Evolutionary conservation across 1,140 invertebrate species (phyloP), one percentile per base, ranked within the genome.

Genomic region (Achatina immaculata): DNA sequence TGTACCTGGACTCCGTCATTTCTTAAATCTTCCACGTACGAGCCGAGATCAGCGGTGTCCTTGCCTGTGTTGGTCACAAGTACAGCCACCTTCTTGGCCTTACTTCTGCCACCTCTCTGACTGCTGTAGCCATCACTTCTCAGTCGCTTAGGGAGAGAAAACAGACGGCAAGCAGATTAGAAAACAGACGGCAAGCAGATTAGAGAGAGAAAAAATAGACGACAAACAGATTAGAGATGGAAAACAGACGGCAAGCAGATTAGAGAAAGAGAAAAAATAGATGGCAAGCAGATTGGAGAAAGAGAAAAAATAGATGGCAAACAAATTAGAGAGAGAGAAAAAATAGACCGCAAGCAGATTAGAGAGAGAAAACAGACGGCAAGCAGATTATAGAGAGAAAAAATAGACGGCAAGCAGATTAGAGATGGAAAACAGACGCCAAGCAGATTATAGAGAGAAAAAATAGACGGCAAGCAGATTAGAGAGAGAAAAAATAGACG

Each of bases 401-500:
- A 14, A 16, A 40, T 24, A 14, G 36, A 38, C 14, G 31, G 11
- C 21, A 74, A 31, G 48, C 21, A 38, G 21, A 31, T 36, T 21
- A 82, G 43, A 74, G 7, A 74, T 31, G 71, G 11, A 82, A 48
- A 45, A 7, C 21, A 14, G 48, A 74, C 11, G 36, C 21, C 11
- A 40, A 51, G 16, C 14, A 36, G 36, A 14, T 45, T 21, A 19
- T 16, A 40, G 9, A 38, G 31, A 34, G 11, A 34, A 9, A 34
- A 16, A 34, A 6, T 21, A 16, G 14, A 68, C 14, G 31, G 14
- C 14, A 34, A 34, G 11, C 9, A 14, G 36, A 74, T 14, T 51
- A 74, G 72, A 74, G 36, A 66, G 77, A 73, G 6, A 31, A 36
- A 19, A 16, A 72, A 4, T 16, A 62, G 34, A 43, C 9, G 43